Percentiles rank a stretch among this genome's conserved stretches.
These are phyloP conservation scores for Lagria hirta DNA, from an alignment of 2,888 invertebrate genomes.

Conservation along the genomic window DNA sequence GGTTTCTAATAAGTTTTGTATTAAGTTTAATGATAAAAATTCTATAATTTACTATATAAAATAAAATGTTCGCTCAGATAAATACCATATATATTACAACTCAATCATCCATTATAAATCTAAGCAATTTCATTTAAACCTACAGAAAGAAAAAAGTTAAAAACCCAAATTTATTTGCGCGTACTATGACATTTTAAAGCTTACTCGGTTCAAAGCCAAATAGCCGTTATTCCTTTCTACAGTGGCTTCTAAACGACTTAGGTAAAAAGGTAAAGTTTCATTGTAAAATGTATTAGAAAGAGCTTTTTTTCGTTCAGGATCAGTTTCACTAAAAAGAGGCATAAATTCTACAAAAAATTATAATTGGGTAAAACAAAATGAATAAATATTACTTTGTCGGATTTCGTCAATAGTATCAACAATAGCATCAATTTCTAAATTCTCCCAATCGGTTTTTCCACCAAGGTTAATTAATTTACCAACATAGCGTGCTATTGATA, in stretches of 20 bases:
- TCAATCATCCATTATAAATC: too few species aligned
- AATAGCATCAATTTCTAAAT: slow-evolving; percentile 63
- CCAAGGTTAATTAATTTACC: slow-evolving; percentile 62
- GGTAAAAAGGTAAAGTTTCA: slow-evolving; percentile 59
- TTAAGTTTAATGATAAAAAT: slow-evolving; percentile 3
- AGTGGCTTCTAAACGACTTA: slow-evolving; percentile 59
- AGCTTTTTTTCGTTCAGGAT: slow-evolving; percentile 53
- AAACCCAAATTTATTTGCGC: too few species aligned
- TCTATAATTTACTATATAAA: too few species aligned
- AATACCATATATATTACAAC: too few species aligned
- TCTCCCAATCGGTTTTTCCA: slow-evolving; percentile 61
- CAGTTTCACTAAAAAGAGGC: slow-evolving; percentile 58
- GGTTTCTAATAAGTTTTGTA: too few species aligned
- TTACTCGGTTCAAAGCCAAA: slow-evolving; percentile 56
- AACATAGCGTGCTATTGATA: slow-evolving; percentile 63
- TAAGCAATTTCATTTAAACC: too few species aligned
- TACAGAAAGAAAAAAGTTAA: too few species aligned
- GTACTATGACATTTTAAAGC: too few species aligned
- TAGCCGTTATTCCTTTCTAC: slow-evolving; percentile 61
- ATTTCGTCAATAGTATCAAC: slow-evolving; percentile 65
- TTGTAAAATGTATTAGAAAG: slow-evolving; percentile 54
- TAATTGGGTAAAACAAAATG: too few species aligned
- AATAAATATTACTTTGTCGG: slow-evolving; percentile 59
- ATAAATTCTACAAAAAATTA: slow-evolving; percentile 56
- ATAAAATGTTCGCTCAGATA: too few species aligned